phyloP scores from a whole-genome alignment of 1,140 invertebrate genomes.

The Harpegnathos saltator region DNA sequence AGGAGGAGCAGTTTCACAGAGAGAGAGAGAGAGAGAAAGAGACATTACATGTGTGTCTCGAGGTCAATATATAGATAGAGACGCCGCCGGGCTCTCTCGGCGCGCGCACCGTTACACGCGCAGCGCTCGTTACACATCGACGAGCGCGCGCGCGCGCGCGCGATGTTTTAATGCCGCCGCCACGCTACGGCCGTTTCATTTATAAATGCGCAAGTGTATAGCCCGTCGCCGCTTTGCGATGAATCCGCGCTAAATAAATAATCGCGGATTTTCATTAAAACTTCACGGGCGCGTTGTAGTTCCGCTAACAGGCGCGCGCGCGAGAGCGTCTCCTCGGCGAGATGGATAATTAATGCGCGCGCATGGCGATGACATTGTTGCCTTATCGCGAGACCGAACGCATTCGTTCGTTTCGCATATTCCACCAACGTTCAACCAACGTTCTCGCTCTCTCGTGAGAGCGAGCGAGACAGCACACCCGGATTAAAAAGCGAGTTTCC shows the following conservation, averaged over 20 bases:
- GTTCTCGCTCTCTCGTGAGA: too few relatives aligned
- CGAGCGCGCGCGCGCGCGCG: too few relatives aligned
- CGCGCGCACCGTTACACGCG: constrained; percentile 2
- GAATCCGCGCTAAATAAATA: neutral
- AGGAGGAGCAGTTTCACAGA: constrained; percentile 36
- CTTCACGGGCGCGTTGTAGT: constrained; percentile 12
- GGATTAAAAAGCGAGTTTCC: too few relatives aligned
- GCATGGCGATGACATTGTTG: too few relatives aligned
- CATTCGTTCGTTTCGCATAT: too few relatives aligned
- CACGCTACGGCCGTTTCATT: neutral
- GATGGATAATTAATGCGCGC: constrained; percentile 27
- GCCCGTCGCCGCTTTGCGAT: neutral
- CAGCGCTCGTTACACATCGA: constrained; percentile 15
- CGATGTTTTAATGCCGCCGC: constrained; percentile 21
- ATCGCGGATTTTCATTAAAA: neutral
- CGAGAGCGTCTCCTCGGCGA: neutral
- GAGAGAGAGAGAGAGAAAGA: too few relatives aligned
- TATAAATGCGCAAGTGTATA: neutral
- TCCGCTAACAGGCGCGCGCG: neutral
- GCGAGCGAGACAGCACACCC: too few relatives aligned
- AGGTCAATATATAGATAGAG: constrained; percentile 9
- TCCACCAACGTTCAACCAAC: too few relatives aligned
- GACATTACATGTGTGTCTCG: constrained; percentile 30
- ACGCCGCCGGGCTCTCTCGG: constrained; percentile 8
- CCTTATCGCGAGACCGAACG: too few relatives aligned